Evolutionary conservation across 2,113 vertebrate species (phyloP), one percentile per base, ranked within the genome.

Genomic region (Serilophus lunatus): DNA sequence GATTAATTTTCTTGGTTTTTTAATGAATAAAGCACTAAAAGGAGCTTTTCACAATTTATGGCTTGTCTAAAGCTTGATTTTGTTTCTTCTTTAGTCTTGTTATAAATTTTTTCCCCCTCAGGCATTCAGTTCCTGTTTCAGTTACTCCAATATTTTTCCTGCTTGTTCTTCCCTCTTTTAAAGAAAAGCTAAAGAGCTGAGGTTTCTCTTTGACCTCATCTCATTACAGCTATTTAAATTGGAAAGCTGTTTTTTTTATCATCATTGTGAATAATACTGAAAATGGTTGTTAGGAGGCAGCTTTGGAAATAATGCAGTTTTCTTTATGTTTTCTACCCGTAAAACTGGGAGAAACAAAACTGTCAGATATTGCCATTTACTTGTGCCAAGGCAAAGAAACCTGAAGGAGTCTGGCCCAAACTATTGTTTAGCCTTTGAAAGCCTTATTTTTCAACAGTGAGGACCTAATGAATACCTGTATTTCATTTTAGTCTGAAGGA

Each of bases 401-500:
- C n/a, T 16, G 72, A 74, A 18, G 15, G 61, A 80, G 13, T 36
- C 54, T 49, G 92, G 17, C 28, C 18, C 18, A 36, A 36, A 60
- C 14, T 18, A 1, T 36, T 82, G 20, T 69, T 84, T 63, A 86
- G 26, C 40, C n/a, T 74, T 83, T 66, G 44, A 23, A 9, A 49
- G 40, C 54, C 40, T 70, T 56, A 7, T 49, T 70, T 72, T 29
- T 81, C 50, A 35, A 5, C 31, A 75, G 25, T 13, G 29, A 17
- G 35, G 23, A 66, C 70, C 50, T 97, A 79, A 92, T 64, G 29
- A 38, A 78, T 84, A 54, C 47, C 22, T 13, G 0, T 78, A 13
- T 93, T 96, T 42, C 97, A 7, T 75, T 96, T 97, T 95, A 99
- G 98, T 98, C 97, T 89, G 97, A 98, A 84, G 98, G 98, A 40